Conservation (phyloP, 2,113 vertebrate species). For the Pterocles gutturalis region DNA sequence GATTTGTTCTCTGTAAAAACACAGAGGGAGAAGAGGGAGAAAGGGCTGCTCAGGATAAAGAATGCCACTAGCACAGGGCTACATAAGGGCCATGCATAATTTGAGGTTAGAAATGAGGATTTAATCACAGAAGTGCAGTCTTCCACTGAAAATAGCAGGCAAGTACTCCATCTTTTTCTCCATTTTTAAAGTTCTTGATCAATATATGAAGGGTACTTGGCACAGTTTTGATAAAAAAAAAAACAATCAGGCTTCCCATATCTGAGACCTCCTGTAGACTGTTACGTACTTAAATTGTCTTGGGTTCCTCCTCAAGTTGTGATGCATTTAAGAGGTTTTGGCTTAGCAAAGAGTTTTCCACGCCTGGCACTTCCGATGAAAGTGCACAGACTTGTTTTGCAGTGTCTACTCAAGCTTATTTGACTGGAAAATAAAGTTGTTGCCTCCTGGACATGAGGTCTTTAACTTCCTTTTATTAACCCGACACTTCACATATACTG, state of each 20-base stretch:
- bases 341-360: not conserved
- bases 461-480: not conserved
- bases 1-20: not conserved
- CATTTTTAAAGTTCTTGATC: not conserved
- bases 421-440: not conserved
- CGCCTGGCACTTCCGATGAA: not conserved
- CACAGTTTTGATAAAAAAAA: not conserved
- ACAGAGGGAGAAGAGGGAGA: not conserved
- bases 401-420: not conserved
- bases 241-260: not conserved
- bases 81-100: not conserved
- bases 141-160: not conserved
- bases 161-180: not conserved
- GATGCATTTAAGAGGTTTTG: not conserved
- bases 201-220: not conserved
- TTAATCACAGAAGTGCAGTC: not conserved
- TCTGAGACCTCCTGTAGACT: rapidly evolving
- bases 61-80: not conserved
- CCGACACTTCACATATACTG: not conserved
- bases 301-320: not conserved
- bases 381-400: not conserved
- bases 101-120: not conserved
- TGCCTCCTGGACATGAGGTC: not conserved
- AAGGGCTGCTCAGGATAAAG: not conserved
- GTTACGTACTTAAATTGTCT: not conserved